phyloP scores from a whole-genome alignment of 2,113 vertebrate species.

The Anolis sagrei region DNA sequence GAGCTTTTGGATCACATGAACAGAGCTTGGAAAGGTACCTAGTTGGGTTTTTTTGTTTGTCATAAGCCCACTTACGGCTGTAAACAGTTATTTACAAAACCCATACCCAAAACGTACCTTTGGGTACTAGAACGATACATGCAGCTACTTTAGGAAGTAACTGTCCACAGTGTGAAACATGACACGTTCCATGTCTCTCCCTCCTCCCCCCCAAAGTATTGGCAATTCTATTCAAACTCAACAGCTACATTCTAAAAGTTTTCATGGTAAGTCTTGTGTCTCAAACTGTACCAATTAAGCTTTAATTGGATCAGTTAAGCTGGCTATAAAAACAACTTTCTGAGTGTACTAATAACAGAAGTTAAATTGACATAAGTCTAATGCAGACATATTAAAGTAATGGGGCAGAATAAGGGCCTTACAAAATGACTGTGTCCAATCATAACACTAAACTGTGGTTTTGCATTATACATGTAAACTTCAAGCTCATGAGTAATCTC shows the following conservation, averaged over 20 bases:
- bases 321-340: constrained; percentile 12
- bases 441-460: not conserved
- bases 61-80: no score
- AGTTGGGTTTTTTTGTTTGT: no score
- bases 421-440: not conserved
- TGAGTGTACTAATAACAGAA: not conserved
- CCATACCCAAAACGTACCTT: not conserved
- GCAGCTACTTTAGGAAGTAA: no score
- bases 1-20: not conserved
- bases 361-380: not conserved
- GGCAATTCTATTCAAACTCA: not conserved
- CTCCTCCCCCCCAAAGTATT: not conserved
- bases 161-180: not conserved
- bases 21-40: no score
- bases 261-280: not conserved
- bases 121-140: not conserved
- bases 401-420: not conserved
- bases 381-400: not conserved
- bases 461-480: not conserved
- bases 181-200: not conserved
- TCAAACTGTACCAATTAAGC: not conserved
- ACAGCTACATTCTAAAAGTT: not conserved
- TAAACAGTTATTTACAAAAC: no score
- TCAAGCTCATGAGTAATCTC: not conserved
- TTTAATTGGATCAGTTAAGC: constrained; percentile 9